These are phyloP conservation scores for Drosophila pegasa DNA, from an alignment of 2,888 invertebrate species.

Conservation along the genomic window DNA sequence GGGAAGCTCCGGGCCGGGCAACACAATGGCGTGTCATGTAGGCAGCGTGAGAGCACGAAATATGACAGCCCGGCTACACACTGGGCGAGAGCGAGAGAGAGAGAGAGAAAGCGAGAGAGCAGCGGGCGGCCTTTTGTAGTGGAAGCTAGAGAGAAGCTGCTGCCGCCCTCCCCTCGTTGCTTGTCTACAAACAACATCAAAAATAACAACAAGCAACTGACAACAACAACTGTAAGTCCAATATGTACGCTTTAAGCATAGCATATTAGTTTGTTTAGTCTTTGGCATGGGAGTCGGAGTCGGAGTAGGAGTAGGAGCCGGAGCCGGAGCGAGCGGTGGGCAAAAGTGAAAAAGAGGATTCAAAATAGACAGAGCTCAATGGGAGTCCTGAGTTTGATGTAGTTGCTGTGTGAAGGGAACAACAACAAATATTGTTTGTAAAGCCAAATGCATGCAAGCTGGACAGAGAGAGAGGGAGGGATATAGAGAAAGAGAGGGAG, in stretches of 20 bases:
- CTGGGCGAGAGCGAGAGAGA: constrained; percentile 27
- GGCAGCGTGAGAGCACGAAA: constrained; percentile 70
- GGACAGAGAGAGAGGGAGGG: constrained; percentile 34
- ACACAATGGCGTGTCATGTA: constrained; percentile 66
- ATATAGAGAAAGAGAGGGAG: background rate
- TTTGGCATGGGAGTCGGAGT: constrained; percentile 25
- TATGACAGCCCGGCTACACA: constrained; percentile 66
- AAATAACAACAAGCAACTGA: constrained; percentile 63
- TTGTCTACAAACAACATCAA: constrained; percentile 62
- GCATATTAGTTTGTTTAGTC: constrained; percentile 78
- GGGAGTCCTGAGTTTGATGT: constrained; percentile 64
- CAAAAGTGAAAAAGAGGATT: constrained; percentile 76
- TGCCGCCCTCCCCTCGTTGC: background rate
- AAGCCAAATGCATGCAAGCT: constrained; percentile 77
- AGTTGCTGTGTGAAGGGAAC: constrained; percentile 73
- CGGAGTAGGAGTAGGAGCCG: background rate
- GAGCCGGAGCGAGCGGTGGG: background rate
- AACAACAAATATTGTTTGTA: constrained; percentile 73
- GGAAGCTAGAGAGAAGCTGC: constrained; percentile 10
- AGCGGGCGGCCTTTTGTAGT: constrained; percentile 74
- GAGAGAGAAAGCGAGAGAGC: constrained; percentile 35
- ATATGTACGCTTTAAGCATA: constrained; percentile 82
- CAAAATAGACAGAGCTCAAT: constrained; percentile 71
- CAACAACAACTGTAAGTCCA: constrained; percentile 77
- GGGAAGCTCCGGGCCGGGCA: constrained; percentile 46